Percentiles rank a stretch among this genome's conserved stretches.
phyloP scores from a whole-genome alignment of 2,113 vertebrate species.

The Myxocyprinus asiaticus region DNA sequence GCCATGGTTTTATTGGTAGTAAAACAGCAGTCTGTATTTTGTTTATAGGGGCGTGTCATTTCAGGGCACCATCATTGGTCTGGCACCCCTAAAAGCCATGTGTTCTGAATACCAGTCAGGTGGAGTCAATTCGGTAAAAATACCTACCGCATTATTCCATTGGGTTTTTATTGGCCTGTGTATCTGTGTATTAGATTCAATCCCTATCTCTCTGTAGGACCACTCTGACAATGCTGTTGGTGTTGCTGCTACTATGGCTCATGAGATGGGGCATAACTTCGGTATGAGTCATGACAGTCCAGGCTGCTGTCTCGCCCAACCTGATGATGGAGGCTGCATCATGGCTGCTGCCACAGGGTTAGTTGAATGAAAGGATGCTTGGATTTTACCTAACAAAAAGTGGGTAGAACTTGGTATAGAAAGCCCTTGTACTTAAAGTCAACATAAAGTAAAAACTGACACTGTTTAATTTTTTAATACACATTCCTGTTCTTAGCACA shows the following conservation, averaged over 20 bases:
- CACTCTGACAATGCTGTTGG: conserved; percentile 84
- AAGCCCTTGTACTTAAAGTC: too few relatives aligned
- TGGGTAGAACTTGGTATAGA: background rate
- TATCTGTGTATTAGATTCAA: background rate
- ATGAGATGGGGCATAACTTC: conserved; percentile 98
- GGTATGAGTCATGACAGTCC: conserved; percentile 91
- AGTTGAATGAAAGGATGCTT: conserved; percentile 40
- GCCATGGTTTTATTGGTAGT: background rate
- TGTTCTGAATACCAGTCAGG: conserved; percentile 96
- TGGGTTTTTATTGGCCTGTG: background rate
- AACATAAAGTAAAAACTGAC: too few relatives aligned
- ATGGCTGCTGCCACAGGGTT: conserved; percentile 98
- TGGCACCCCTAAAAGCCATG: conserved; percentile 95
- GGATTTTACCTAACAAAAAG: too few relatives aligned
- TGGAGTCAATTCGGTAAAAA: conserved; percentile 93
- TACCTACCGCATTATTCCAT: background rate
- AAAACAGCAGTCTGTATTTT: conserved; percentile 43
- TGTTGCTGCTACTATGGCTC: conserved; percentile 93
- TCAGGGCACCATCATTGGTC: conserved; percentile 91
- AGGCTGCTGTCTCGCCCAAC: conserved; percentile 82
- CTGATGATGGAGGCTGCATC: conserved; percentile 92
- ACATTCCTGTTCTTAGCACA: too few relatives aligned
- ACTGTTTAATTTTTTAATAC: too few relatives aligned
- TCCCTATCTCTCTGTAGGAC: conserved; percentile 49
- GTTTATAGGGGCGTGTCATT: conserved; percentile 84